Percentiles rank a stretch among this genome's conserved stretches.
These are phyloP conservation scores for Drosophila fuyamai DNA, from an alignment of 1,140 invertebrate species.

Conservation along the genomic window DNA sequence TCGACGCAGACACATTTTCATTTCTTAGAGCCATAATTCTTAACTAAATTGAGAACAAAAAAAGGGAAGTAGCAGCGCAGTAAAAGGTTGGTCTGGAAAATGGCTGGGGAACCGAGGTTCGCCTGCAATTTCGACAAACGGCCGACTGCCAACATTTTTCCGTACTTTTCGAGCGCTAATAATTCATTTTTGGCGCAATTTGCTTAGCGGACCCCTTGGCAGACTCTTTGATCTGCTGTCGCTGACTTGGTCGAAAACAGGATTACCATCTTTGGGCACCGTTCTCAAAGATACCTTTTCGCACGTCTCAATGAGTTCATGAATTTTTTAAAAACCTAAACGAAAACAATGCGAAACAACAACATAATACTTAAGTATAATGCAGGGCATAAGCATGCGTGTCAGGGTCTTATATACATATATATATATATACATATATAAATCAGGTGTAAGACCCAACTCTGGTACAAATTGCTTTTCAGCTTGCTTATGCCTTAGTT, in stretches of 20 bases:
- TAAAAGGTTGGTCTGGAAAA: slow-evolving; percentile 35
- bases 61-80: slow-evolving; percentile 13
- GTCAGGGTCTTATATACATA: slow-evolving; percentile 50
- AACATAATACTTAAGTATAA: slow-evolving; percentile 77
- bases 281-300: slow-evolving; percentile 57
- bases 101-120: slow-evolving; percentile 14
- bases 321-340: slow-evolving; percentile 69
- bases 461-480: slow-evolving; percentile 70
- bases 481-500: slow-evolving; percentile 55
- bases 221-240: slow-evolving; percentile 30
- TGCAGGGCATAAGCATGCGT: slow-evolving; percentile 69
- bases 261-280: slow-evolving; percentile 57
- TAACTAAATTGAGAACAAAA: slow-evolving; percentile 59
- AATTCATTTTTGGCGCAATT: slow-evolving; percentile 80
- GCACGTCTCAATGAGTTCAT: slow-evolving; percentile 74
- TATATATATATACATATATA: slow-evolving; percentile 1
- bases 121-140: slow-evolving; percentile 68
- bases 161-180: slow-evolving; percentile 67
- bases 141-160: slow-evolving; percentile 65
- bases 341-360: slow-evolving; percentile 60
- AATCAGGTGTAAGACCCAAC: slow-evolving; percentile 6
- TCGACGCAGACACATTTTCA: slow-evolving; percentile 62
- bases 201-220: slow-evolving; percentile 54
- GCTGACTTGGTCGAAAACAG: slow-evolving; percentile 47
- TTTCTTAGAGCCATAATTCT: slow-evolving; percentile 72